Conservation (phyloP, 2,113 vertebrate species). For the Phaetusa simplex region DNA sequence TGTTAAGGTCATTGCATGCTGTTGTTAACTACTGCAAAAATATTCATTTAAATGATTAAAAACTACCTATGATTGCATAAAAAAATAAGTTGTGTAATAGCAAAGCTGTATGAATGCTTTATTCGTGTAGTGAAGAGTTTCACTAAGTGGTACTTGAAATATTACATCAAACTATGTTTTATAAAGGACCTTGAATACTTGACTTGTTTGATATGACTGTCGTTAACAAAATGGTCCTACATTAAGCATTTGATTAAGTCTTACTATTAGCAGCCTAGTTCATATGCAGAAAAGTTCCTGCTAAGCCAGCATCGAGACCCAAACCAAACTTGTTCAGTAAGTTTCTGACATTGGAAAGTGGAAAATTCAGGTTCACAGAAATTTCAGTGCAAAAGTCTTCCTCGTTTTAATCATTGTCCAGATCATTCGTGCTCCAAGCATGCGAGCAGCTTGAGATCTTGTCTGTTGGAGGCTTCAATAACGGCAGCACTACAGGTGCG, state of each 20-base stretch:
- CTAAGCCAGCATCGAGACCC: neutral
- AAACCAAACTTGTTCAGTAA: neutral
- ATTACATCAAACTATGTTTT: neutral
- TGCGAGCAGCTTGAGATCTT: neutral
- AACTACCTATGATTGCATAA: neutral
- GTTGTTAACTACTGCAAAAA: neutral
- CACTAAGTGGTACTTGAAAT: neutral
- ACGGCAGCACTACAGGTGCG: neutral
- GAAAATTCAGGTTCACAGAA: neutral
- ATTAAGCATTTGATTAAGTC: neutral
- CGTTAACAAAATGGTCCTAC: neutral
- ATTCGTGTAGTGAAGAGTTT: neutral
- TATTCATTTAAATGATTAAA: neutral
- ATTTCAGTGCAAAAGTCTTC: neutral
- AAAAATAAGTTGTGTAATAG: neutral
- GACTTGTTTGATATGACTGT: neutral
- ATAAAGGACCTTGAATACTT: neutral
- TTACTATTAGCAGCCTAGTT: neutral
- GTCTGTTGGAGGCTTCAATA: neutral
- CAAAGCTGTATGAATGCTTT: neutral
- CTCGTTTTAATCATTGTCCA: neutral
- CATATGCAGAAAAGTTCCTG: neutral
- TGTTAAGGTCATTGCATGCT: neutral
- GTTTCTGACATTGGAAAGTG: neutral
- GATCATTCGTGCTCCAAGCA: neutral